Conservation (phyloP, 2,797 vertebrate species). For the Cynopterus sphinx region DNA sequence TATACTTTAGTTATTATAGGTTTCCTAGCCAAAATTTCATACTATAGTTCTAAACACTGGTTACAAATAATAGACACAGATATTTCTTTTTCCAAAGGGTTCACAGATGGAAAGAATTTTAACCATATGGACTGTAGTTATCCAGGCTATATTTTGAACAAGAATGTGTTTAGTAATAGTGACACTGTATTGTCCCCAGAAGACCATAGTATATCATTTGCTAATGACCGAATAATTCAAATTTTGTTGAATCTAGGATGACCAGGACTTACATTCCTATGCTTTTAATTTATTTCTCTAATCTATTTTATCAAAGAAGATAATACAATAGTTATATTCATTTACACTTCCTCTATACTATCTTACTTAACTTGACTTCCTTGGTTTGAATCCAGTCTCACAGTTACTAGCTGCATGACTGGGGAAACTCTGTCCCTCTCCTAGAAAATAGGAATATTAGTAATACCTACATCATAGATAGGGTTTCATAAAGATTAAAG, state of each 20-base stretch:
- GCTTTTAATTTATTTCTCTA: background rate
- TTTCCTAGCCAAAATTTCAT: conserved; percentile 49
- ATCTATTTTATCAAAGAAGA: background rate
- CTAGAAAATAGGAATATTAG: background rate
- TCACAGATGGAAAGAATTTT: conserved; percentile 34
- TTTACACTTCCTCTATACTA: background rate
- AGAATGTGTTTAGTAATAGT: background rate
- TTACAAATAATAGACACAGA: background rate
- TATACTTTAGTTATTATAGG: conserved; percentile 39
- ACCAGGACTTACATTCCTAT: background rate
- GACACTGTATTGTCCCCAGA: background rate
- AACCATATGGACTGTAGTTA: background rate
- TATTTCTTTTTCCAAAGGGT: conserved; percentile 19
- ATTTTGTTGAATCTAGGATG: background rate
- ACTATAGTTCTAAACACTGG: conserved; percentile 39
- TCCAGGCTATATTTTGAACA: conserved; percentile 41
- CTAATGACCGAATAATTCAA: conserved; percentile 14
- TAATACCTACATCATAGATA: background rate
- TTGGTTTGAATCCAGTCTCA: background rate
- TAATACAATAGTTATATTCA: background rate
- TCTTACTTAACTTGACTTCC: background rate
- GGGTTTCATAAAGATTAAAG: background rate
- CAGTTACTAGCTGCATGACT: background rate
- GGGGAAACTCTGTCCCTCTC: background rate
- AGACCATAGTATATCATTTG: background rate